These are phyloP conservation scores for Trilocha varians DNA, from an alignment of 2,888 invertebrate genomes.

Conservation along the genomic window DNA sequence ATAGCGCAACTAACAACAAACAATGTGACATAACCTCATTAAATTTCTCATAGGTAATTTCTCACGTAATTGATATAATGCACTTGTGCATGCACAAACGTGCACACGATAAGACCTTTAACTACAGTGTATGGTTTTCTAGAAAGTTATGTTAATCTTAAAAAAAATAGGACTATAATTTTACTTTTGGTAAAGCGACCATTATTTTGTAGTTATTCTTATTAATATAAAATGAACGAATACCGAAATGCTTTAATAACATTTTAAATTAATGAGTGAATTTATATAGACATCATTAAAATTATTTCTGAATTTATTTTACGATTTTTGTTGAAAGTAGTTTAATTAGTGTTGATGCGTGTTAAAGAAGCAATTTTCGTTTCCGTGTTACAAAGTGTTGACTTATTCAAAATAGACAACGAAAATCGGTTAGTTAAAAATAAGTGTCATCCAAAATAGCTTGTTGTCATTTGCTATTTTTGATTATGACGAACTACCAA, in stretches of 20 bases:
- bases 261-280: too few species aligned
- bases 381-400: neutral
- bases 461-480: neutral
- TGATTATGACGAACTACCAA: neutral
- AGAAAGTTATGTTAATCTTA: conserved; percentile 1
- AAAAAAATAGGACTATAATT: too few species aligned
- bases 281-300: too few species aligned
- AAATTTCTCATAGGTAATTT: neutral
- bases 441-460: neutral
- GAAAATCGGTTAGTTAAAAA: neutral
- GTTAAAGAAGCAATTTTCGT: neutral
- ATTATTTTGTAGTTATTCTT: too few species aligned
- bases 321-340: neutral
- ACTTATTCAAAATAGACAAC: neutral
- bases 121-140: neutral
- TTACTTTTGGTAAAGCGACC: too few species aligned
- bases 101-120: neutral
- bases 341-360: neutral
- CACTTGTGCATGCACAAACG: neutral
- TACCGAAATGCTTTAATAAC: too few species aligned
- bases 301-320: too few species aligned
- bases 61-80: neutral
- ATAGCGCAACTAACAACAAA: neutral
- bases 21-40: neutral
- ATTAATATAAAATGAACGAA: too few species aligned